Conservation (phyloP, 2,113 vertebrate species). For the Rhagologus leucostigma region DNA sequence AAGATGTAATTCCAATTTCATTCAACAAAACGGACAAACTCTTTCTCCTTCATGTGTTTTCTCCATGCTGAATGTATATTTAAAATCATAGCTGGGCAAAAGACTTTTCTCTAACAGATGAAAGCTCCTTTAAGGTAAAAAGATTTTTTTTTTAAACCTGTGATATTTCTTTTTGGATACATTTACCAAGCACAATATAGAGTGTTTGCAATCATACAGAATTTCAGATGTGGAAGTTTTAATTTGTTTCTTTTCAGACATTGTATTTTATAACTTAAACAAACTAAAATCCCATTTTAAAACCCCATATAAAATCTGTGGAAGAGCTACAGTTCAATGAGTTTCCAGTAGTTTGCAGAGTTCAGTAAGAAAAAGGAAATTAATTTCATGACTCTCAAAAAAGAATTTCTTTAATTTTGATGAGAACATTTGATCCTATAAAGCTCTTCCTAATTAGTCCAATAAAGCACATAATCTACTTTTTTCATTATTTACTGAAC, state of each 20-base stretch:
- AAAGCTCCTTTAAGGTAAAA: not conserved
- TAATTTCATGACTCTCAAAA: slow-evolving; percentile 3
- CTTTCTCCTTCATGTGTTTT: not conserved
- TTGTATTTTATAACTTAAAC: not conserved
- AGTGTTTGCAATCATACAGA: not conserved
- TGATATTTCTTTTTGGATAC: not conserved
- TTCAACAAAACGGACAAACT: not conserved
- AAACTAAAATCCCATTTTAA: not conserved
- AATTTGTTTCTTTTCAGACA: not conserved
- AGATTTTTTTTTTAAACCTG: rapidly evolving
- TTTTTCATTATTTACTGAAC: slow-evolving; percentile 50
- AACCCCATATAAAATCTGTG: not conserved
- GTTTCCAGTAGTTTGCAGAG: not conserved
- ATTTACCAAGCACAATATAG: not conserved
- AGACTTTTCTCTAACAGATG: not conserved
- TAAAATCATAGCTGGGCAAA: not conserved
- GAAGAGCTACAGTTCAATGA: not conserved
- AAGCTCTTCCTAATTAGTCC: slow-evolving; percentile 37
- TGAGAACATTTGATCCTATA: not conserved
- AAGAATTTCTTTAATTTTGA: slow-evolving; percentile 37
- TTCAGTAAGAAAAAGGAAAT: not conserved
- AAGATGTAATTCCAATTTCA: not conserved
- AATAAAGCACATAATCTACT: slow-evolving; percentile 14
- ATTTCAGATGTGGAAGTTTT: not conserved
- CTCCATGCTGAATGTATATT: not conserved